Conservation (phyloP, 2,888 invertebrate species). For the Philhelius pedissequus region DNA sequence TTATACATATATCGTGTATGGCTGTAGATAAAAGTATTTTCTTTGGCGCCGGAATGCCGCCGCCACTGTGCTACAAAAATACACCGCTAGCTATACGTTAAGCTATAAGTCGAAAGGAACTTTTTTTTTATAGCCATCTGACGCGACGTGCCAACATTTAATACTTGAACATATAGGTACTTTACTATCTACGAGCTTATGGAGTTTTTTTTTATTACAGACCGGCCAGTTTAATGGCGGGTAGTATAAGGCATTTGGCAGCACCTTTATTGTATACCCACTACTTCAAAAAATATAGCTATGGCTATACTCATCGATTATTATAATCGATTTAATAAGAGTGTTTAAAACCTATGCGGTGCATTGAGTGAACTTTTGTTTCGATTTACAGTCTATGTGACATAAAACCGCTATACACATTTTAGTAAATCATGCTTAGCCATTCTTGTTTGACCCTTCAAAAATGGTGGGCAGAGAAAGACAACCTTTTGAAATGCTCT, state of each 20-base stretch:
- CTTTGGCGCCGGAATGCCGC: conserved; percentile 67
- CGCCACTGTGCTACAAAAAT: conserved; percentile 53
- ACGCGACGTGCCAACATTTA: conserved; percentile 58
- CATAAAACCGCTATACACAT: background rate
- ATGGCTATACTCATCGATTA: conserved; percentile 44
- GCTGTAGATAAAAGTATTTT: conserved; percentile 59
- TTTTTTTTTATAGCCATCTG: conserved; percentile 22
- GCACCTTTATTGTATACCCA: background rate
- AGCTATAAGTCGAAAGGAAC: conserved; percentile 20
- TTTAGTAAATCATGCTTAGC: background rate
- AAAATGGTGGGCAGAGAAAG: background rate
- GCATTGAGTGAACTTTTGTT: background rate
- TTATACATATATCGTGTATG: background rate
- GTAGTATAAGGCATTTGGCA: conserved; percentile 9
- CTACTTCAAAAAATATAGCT: background rate
- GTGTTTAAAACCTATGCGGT: background rate
- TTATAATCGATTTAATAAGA: conserved; percentile 18
- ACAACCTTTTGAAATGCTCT: background rate
- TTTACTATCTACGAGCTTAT: conserved; percentile 42
- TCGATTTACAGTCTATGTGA: background rate
- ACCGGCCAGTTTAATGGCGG: conserved; percentile 2
- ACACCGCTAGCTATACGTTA: conserved; percentile 23
- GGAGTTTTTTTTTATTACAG: conserved; percentile 4
- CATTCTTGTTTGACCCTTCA: background rate
- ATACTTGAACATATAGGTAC: conserved; percentile 52